Conservation (phyloP, 2,888 invertebrate species). For the Aleiodes leptofemur region DNA sequence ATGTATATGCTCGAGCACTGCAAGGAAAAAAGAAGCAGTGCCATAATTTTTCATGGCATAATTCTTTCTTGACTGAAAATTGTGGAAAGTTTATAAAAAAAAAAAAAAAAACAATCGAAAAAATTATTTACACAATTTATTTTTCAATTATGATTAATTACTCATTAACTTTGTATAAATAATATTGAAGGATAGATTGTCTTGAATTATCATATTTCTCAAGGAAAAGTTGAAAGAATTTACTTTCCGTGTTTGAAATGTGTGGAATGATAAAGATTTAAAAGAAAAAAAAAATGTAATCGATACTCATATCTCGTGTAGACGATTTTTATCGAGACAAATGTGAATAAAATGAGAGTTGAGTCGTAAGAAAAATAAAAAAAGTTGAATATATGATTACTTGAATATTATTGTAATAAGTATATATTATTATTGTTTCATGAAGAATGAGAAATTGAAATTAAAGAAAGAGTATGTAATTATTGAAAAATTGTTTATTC, state of each 20-base stretch:
- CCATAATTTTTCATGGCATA: too few relatives aligned
- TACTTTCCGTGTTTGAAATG: background rate
- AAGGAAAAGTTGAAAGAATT: too few relatives aligned
- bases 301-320: constrained; percentile 24
- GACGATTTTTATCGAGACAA: constrained; percentile 21
- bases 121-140: too few relatives aligned
- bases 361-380: background rate
- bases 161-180: too few relatives aligned
- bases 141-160: too few relatives aligned
- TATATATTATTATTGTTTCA: background rate
- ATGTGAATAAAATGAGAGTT: constrained; percentile 17
- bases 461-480: background rate
- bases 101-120: too few relatives aligned
- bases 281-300: constrained; percentile 14
- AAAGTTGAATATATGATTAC: background rate
- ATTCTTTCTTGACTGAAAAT: too few relatives aligned
- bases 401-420: constrained; percentile 2
- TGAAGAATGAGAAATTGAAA: constrained; percentile 4
- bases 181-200: too few relatives aligned
- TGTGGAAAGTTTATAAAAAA: too few relatives aligned
- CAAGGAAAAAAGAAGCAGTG: too few relatives aligned
- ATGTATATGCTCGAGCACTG: too few relatives aligned
- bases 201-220: too few relatives aligned
- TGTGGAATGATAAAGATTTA: constrained; percentile 49
- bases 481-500: background rate